A percentile compares a stretch with the other conserved stretches of the same genome.
Evolutionary conservation across 2,888 invertebrate species (phyloP).

Genomic region (Cryptocephalus primarius): DNA sequence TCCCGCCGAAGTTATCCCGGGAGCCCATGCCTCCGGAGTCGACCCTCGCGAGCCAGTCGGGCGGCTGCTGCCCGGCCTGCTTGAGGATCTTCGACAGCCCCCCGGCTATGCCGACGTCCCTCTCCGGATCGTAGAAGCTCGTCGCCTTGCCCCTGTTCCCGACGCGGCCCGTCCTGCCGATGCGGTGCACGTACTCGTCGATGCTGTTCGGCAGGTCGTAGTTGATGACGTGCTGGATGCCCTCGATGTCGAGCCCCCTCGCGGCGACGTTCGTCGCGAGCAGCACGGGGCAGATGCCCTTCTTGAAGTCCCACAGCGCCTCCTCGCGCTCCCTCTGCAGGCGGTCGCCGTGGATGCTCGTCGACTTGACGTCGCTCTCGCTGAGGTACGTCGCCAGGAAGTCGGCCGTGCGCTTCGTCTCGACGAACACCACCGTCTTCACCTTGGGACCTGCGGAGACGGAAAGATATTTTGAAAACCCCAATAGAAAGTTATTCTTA

Average conservation of each 20-base stretch:
- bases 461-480: no score
- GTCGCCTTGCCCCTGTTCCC: conserved; percentile 77
- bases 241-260: conserved; percentile 81
- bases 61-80: conserved; percentile 69
- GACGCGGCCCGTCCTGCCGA: conserved; percentile 90
- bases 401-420: conserved; percentile 82
- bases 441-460: conserved; percentile 21
- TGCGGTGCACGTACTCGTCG: conserved; percentile 91
- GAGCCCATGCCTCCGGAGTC: conserved; percentile 35
- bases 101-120: conserved; percentile 49
- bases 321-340: conserved; percentile 62
- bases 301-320: conserved; percentile 69
- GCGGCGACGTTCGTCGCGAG: conserved; percentile 95
- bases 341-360: conserved; percentile 66
- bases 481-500: no score
- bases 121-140: conserved; percentile 61
- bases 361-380: conserved; percentile 59
- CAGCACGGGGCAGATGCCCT: conserved; percentile 55
- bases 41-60: conserved; percentile 56
- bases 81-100: conserved; percentile 63
- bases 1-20: conserved; percentile 53
- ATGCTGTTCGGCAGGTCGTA: conserved; percentile 82
- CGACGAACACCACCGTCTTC: conserved; percentile 78
- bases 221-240: conserved; percentile 82
- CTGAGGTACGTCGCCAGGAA: conserved; percentile 76